Conservation (phyloP, 2,888 invertebrate species). For the Parelbella ahira region DNA sequence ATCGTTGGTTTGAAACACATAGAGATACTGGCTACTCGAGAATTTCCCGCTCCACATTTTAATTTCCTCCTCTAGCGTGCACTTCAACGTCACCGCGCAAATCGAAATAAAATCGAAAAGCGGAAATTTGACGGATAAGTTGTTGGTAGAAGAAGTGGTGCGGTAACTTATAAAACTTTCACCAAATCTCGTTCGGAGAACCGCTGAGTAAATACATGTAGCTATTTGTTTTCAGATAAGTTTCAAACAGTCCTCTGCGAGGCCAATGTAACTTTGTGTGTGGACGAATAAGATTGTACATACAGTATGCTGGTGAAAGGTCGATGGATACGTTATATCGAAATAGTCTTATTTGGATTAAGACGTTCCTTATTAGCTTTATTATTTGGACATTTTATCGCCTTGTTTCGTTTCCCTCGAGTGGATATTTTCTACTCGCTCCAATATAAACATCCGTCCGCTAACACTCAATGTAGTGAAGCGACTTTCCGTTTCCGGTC, state of each 20-base stretch:
- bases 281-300: background rate
- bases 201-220: constrained; percentile 9
- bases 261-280: constrained; percentile 7
- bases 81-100: background rate
- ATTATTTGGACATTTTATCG: too few relatives aligned
- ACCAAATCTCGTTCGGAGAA: constrained; percentile 7
- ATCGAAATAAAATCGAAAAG: constrained; percentile 6
- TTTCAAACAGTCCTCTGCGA: constrained; percentile 8
- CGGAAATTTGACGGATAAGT: constrained; percentile 8
- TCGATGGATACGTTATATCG: too few relatives aligned
- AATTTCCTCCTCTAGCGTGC: background rate
- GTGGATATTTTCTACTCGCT: too few relatives aligned
- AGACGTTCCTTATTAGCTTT: too few relatives aligned
- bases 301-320: too few relatives aligned
- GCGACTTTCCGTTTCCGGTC: too few relatives aligned
- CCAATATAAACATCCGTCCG: too few relatives aligned
- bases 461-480: too few relatives aligned
- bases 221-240: constrained; percentile 10
- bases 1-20: too few relatives aligned
- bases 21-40: too few relatives aligned
- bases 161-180: constrained; percentile 12
- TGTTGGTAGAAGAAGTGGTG: constrained; percentile 1
- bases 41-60: background rate
- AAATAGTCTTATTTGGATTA: too few relatives aligned
- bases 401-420: too few relatives aligned